Conservation (phyloP, 2,888 invertebrate genomes). For the Caradrina clavipalpis region DNA sequence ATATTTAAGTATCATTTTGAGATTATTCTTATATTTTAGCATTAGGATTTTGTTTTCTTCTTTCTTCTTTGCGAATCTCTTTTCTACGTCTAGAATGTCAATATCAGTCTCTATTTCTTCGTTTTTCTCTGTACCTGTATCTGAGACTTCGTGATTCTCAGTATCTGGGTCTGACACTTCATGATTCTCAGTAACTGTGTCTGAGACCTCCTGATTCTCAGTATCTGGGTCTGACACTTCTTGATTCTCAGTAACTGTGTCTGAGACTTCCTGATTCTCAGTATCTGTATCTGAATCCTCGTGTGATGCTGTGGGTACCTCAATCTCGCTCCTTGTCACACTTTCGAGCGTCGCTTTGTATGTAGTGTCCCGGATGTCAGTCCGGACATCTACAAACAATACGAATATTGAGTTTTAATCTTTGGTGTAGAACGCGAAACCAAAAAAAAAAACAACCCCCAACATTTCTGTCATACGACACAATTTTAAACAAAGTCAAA, state of each 20-base stretch:
- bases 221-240: no score
- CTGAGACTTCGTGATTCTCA: no score
- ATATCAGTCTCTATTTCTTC: neutral
- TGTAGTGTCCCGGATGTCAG: slow-evolving; percentile 35
- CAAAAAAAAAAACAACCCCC: no score
- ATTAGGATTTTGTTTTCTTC: slow-evolving; percentile 32
- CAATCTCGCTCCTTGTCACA: neutral
- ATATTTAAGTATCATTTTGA: slow-evolving; percentile 51
- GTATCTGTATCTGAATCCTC: no score
- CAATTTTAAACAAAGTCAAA: no score
- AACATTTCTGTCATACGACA: neutral
- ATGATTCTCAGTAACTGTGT: no score
- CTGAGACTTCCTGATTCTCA: no score
- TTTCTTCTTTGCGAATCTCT: neutral
- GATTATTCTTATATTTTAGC: slow-evolving; percentile 62
- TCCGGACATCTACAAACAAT: slow-evolving; percentile 62
- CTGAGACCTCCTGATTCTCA: no score
- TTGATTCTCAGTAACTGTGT: no score
- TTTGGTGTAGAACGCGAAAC: neutral
- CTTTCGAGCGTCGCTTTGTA: slow-evolving; percentile 25
- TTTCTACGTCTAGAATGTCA: slow-evolving; percentile 24
- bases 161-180: no score
- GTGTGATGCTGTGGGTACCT: neutral
- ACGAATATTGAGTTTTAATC: slow-evolving; percentile 14
- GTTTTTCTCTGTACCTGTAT: no score